Conservation (phyloP, 2,113 vertebrate genomes). For the Corapipo altera region DNA sequence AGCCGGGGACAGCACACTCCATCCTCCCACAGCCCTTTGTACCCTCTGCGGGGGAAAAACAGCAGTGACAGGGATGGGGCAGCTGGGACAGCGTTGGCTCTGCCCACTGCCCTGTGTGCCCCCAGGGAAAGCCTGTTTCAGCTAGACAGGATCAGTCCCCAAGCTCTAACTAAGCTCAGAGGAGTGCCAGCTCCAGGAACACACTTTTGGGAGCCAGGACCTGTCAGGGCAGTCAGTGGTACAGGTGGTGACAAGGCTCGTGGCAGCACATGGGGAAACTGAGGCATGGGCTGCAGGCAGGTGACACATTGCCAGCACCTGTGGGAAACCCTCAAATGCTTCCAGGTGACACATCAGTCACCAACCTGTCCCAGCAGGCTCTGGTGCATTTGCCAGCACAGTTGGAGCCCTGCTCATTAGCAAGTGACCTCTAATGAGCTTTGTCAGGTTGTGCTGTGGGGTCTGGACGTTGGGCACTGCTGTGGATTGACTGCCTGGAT, state of each 20-base stretch:
- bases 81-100: not conserved
- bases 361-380: not conserved
- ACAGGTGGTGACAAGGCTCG: fast-evolving
- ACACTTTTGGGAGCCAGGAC: not conserved
- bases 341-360: not conserved
- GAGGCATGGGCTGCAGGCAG: not conserved
- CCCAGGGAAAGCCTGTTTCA: not conserved
- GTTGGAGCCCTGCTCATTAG: fast-evolving
- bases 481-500: not conserved
- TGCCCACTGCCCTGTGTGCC: not conserved
- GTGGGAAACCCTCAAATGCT: fast-evolving
- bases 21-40: not conserved
- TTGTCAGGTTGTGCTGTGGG: fast-evolving
- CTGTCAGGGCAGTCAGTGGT: not conserved
- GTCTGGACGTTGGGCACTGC: not conserved
- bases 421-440: not conserved
- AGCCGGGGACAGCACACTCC: not conserved
- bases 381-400: not conserved
- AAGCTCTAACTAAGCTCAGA: not conserved
- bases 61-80: not conserved
- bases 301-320: not conserved
- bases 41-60: not conserved
- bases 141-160: fast-evolving
- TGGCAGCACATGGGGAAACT: not conserved
- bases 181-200: not conserved